phyloP scores from a whole-genome alignment of 2,797 vertebrate species.

The Scomberomorus guttatus region DNA sequence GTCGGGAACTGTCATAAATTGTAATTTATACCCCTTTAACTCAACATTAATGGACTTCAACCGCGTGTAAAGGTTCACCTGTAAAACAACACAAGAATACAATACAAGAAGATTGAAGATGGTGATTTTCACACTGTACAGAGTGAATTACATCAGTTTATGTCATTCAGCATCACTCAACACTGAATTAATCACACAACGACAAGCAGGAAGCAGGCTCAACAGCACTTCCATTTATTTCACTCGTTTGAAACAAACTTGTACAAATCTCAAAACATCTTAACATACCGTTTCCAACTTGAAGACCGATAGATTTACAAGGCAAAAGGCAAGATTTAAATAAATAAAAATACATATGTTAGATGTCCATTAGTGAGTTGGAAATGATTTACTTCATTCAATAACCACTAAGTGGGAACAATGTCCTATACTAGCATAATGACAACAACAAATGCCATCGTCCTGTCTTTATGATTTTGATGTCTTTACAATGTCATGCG shows the following conservation, averaged over 20 bases:
- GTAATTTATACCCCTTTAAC: neutral
- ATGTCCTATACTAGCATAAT: conserved; percentile 23
- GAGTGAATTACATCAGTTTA: neutral
- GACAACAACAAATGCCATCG: conserved; percentile 41
- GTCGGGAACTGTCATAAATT: conserved; percentile 8
- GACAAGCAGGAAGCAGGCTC: conserved; percentile 22
- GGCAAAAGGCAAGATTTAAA: conserved; percentile 66
- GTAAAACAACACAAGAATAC: neutral
- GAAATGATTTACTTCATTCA: conserved; percentile 42
- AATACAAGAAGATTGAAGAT: neutral
- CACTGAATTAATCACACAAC: neutral
- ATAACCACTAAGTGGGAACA: conserved; percentile 52
- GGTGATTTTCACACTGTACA: neutral
- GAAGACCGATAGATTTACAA: conserved; percentile 66
- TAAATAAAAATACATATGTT: conserved; percentile 41
- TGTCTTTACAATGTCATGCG: conserved; percentile 33
- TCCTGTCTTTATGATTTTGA: conserved; percentile 8
- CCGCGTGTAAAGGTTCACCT: neutral
- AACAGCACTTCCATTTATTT: conserved; percentile 78
- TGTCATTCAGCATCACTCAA: neutral
- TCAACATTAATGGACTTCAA: neutral
- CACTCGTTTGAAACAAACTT: conserved; percentile 74
- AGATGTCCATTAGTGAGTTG: conserved; percentile 56
- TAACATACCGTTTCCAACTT: conserved; percentile 61
- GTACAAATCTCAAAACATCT: conserved; percentile 71